A percentile compares a stretch with the other conserved stretches of the same genome.
Conservation (phyloP, 2,888 invertebrate species). For the Leptinotarsa juncta region DNA sequence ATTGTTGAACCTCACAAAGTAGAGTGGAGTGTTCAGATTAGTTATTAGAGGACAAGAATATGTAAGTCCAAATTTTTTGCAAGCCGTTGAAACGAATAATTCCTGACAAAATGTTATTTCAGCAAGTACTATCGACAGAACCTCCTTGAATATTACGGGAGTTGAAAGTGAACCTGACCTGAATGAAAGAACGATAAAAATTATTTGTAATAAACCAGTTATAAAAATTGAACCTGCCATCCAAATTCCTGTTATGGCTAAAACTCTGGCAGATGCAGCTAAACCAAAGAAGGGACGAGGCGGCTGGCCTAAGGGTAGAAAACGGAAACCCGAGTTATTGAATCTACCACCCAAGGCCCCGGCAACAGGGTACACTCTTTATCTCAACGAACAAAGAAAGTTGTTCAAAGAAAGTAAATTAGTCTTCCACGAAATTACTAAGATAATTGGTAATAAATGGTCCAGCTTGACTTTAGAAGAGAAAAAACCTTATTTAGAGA, state of each 20-base stretch:
- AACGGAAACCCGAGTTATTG: conserved; percentile 68
- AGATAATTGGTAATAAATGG: conserved; percentile 70
- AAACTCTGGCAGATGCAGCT: conserved; percentile 35
- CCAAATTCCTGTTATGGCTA: conserved; percentile 39
- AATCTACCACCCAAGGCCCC: conserved; percentile 71
- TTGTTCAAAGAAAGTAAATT: conserved; percentile 67
- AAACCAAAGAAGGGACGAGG: conserved; percentile 67
- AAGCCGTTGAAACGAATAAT: too few relatives aligned
- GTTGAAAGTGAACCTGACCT: conserved; percentile 15
- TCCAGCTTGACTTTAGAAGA: conserved; percentile 68
- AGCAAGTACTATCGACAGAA: conserved; percentile 30
- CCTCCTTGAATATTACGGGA: conserved; percentile 14
- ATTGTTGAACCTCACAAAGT: too few relatives aligned
- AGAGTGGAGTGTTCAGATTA: too few relatives aligned
- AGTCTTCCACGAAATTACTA: conserved; percentile 71
- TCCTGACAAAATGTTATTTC: conserved; percentile 41
- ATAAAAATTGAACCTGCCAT: conserved; percentile 17
- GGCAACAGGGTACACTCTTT: conserved; percentile 70
- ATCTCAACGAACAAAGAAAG: conserved; percentile 69
- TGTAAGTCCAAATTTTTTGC: too few relatives aligned
- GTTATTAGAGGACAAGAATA: too few relatives aligned
- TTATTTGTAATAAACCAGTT: conserved; percentile 25
- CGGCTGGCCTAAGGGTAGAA: conserved; percentile 73
- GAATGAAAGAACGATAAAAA: conserved; percentile 29
- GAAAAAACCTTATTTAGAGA: conserved; percentile 69